Evolutionary conservation across 2,113 vertebrate species (phyloP).

Genomic region (Percina caprodes): DNA sequence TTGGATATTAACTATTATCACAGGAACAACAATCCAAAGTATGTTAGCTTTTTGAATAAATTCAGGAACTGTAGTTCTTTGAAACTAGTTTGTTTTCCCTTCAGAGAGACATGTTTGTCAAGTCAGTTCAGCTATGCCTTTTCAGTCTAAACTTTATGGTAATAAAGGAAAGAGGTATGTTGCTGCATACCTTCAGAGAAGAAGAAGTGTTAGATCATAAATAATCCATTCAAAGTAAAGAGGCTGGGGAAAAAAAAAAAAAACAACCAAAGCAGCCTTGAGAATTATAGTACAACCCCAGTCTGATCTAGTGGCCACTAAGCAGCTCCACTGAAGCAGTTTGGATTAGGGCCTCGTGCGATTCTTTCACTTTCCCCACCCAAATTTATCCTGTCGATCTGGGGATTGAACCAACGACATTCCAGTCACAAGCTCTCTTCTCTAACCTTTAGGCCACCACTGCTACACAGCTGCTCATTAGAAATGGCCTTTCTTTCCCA

Average conservation of each 20-base stretch:
- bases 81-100: background rate
- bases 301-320: no score
- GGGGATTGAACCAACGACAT: no score
- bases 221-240: background rate
- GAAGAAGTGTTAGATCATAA: background rate
- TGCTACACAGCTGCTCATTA: conserved; percentile 65
- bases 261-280: background rate
- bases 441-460: no score
- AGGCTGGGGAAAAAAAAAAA: background rate
- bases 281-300: no score
- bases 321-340: no score
- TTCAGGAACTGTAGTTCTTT: background rate
- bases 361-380: no score
- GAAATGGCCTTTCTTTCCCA: conserved; percentile 34
- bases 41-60: background rate
- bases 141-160: conserved; percentile 34
- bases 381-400: no score
- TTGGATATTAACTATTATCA: background rate
- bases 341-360: no score
- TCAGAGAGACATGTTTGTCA: conserved; percentile 11
- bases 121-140: conserved; percentile 45
- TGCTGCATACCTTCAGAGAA: conserved; percentile 5
- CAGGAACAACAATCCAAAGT: background rate
- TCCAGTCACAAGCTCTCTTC: no score
- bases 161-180: conserved; percentile 11